Conservation (phyloP, 2,888 invertebrate species). For the Archips crataeganus region DNA sequence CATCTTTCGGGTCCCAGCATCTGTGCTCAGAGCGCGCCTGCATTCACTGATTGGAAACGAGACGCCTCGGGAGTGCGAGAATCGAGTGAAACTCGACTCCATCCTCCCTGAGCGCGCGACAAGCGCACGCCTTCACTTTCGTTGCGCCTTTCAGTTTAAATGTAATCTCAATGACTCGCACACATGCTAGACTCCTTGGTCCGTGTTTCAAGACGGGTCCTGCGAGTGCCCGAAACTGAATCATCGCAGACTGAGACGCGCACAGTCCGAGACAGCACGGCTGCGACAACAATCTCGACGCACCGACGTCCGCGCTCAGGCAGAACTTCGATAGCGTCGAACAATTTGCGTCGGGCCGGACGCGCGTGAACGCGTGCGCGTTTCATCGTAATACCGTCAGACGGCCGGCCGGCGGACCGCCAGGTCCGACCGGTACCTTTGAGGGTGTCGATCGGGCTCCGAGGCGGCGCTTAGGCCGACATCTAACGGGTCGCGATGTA, state of each 20-base stretch:
- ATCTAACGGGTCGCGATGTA: constrained; percentile 80
- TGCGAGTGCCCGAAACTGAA: constrained; percentile 64
- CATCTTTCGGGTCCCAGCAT: constrained; percentile 45
- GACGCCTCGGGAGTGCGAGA: constrained; percentile 1
- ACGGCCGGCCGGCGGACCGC: too few relatives aligned
- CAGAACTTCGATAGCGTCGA: too few relatives aligned
- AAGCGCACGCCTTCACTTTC: background rate
- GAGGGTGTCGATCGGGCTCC: too few relatives aligned
- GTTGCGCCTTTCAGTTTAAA: constrained; percentile 66
- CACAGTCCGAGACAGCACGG: constrained; percentile 54
- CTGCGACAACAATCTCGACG: too few relatives aligned
- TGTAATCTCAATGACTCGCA: constrained; percentile 88
- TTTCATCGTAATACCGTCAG: too few relatives aligned
- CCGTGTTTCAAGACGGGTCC: constrained; percentile 91
- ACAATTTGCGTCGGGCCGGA: constrained; percentile 44
- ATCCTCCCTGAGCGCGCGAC: background rate
- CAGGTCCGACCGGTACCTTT: too few relatives aligned
- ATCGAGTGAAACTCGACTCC: background rate
- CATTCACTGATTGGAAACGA: constrained; percentile 1
- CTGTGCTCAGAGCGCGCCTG: constrained; percentile 4
- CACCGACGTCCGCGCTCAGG: too few relatives aligned
- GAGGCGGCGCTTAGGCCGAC: too few relatives aligned
- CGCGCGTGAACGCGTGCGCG: too few relatives aligned
- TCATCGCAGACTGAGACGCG: constrained; percentile 58
- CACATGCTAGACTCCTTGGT: constrained; percentile 82